Conservation (phyloP, 2,888 invertebrate species). For the Trachelus stipa region DNA sequence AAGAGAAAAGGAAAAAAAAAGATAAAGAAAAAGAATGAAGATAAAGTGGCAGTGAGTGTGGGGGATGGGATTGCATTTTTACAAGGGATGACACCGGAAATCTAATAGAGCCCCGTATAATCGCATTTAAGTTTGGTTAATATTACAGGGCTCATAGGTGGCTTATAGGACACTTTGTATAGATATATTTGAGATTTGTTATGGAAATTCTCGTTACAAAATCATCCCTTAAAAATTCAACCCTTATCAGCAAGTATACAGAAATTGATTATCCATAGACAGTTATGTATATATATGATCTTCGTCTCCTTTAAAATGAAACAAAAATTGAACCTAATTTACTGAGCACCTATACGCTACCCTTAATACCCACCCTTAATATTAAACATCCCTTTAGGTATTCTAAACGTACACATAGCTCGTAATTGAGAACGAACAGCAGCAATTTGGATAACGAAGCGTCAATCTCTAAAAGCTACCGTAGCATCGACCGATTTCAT, state of each 20-base stretch:
- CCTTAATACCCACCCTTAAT: neutral
- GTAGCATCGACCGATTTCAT: neutral
- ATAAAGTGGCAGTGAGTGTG: neutral
- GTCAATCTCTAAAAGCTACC: neutral
- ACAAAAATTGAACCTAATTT: neutral
- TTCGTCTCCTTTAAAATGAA: neutral
- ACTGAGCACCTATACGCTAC: neutral
- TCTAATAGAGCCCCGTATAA: neutral
- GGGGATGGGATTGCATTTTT: neutral
- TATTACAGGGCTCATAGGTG: neutral
- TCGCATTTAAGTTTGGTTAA: neutral
- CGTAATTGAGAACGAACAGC: neutral
- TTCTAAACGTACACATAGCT: neutral
- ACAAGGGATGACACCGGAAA: neutral
- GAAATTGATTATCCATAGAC: neutral
- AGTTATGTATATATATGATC: neutral
- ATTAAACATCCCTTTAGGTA: neutral
- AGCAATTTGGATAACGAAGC: conserved; percentile 21
- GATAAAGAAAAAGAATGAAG: neutral
- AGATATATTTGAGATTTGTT: too few relatives aligned
- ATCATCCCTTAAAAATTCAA: neutral
- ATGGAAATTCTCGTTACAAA: neutral
- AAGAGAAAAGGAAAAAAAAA: neutral
- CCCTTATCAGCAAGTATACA: neutral
- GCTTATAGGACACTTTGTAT: too few relatives aligned